Base-by-base conservation (phyloP, 2,797 vertebrate genomes). In the Prunella strophiata region DNA sequence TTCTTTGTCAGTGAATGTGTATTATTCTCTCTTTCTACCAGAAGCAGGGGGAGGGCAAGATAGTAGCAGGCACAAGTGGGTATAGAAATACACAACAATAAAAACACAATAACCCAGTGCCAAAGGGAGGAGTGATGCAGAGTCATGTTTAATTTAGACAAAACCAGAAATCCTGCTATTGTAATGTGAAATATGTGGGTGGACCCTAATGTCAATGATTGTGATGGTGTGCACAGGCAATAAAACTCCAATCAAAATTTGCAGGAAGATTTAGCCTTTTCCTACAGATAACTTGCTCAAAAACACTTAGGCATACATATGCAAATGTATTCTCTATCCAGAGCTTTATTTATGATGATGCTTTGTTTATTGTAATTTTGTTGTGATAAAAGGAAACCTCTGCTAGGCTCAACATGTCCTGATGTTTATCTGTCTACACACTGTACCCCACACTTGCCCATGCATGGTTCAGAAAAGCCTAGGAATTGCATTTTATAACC, bases 361-460 rank as follows among this genome's bases (percentile, higher is more conserved):
- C 13, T 52, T 67, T 66, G 9, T 66, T 87, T 73, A 30, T 50
- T 71, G 7, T 32, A 65, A 63, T 32, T 40, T 71, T 72, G 15
- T 75, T 92, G 1, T 27, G 25, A 57, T 55, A 38, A 83, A 92
- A 72, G 32, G 51, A 77, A 71, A 36, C 2, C 3, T 71, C 8
- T 67, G 1, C 8, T 17, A n/a, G 38, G 42, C 27, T 86, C 9
- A 52, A 54, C 22, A 58, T 58, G 19, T 84, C 36, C 7, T 72
- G 19, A 58, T 61, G 6, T 72, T 52, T 58, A 1, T 57, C n/a
- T n/a, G 0, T 27, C 27, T 81, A 11, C 6, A 4, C 1, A 1
- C 9, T 81, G 7, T 8, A 58, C 11, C 9, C 12, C 26, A 30
- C 5, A 40, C 34, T 40, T 76, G 22, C 72, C 47, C n/a, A 70